Evolutionary conservation across 2,797 vertebrate species (phyloP).

Genomic region (Eutrigla gurnardus): DNA sequence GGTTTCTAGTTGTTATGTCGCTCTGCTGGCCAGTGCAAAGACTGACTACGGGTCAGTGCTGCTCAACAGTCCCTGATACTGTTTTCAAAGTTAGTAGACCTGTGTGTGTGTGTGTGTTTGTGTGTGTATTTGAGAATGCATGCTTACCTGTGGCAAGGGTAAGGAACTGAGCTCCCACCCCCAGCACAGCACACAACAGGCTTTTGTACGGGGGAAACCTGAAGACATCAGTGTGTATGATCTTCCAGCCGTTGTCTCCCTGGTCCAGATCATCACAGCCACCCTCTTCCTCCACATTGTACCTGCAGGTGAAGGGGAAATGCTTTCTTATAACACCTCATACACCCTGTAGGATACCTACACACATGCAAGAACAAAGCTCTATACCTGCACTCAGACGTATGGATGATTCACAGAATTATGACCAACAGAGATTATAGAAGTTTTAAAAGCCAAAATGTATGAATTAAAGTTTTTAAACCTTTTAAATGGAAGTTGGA

Average conservation of each 20-base stretch:
- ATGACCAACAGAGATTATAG: background rate
- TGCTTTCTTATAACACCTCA: background rate
- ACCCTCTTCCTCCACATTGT: conserved; percentile 93
- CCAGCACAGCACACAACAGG: conserved; percentile 91
- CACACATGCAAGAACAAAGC: background rate
- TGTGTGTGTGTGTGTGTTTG: background rate
- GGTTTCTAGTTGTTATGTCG: background rate
- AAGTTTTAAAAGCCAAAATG: background rate
- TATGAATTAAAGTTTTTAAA: background rate
- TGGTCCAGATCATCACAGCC: conserved; percentile 92
- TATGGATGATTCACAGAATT: background rate
- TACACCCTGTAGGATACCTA: background rate
- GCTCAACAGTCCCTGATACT: background rate
- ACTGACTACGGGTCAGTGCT: background rate
- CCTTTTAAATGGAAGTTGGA: background rate
- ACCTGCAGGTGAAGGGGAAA: conserved; percentile 77
- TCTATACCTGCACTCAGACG: background rate
- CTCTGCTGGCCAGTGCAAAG: background rate
- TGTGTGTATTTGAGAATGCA: conserved; percentile 23
- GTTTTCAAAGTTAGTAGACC: background rate
- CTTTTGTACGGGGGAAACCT: conserved; percentile 91
- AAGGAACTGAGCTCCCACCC: conserved; percentile 93
- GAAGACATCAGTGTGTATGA: conserved; percentile 95
- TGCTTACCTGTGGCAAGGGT: conserved; percentile 90
- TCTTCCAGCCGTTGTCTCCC: conserved; percentile 96